Evolutionary conservation across 2,797 vertebrate genomes (phyloP), one percentile per base, ranked within the genome.

Genomic region (Rhinatrema bivittatum): DNA sequence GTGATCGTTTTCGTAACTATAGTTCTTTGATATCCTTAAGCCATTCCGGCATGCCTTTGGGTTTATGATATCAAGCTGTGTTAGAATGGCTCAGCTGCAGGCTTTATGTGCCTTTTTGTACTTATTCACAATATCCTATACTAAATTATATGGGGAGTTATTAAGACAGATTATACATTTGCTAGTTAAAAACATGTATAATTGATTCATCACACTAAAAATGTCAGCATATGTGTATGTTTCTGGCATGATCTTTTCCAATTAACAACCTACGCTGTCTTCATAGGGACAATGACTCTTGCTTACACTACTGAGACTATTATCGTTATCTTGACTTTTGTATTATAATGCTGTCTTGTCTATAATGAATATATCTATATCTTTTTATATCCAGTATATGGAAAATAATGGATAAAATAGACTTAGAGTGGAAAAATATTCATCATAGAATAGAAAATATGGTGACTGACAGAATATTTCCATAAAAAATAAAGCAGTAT

Each of bases 11-110:
- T 60, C 53, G 37, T 64, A 25, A 34, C 25, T 40, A 26, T 20
- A 28, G 16, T 20, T 60, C 55, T 64, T 56, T 65, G 41, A 36
- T 56, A 58, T 49, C 65, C 48, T 24, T 36, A 41, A 65, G 56
- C 50, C 21, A 26, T 70, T 68, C 42, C 62, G 54, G 42, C 68
- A 65, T 71, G 70, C 56, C 60, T 70, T 54, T 62, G 44, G 52
- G 39, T 62, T 76, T 69, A 62, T 74, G 66, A 58, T 62, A 67
- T 56, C 72, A 72, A 55, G 66, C 72, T 78, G 69, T 61, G 67
- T 55, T 64, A 70, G 50, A 68, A 62, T 57, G 49, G 60, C 60
- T 71, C 54, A 59, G 33, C 56, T 56, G 37, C 21, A 50, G 50
- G 46, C 72, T 68, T 56, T 68, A 36, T 60, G 63, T 67, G 62